phyloP scores from a whole-genome alignment of 2,797 vertebrate species.

The Peromyscus aztecus region DNA sequence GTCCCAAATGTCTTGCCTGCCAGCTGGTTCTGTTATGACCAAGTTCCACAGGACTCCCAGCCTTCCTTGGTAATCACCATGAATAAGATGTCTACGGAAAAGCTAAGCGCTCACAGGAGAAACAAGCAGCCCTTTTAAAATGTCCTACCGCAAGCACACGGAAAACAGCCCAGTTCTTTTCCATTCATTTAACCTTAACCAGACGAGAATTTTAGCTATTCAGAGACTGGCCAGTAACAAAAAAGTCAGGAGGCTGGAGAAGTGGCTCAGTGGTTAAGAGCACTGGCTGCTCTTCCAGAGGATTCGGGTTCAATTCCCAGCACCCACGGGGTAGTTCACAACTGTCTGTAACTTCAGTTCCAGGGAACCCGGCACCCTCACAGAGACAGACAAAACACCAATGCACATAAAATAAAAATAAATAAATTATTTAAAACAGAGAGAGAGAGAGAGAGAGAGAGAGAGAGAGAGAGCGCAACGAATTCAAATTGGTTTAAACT shows the following conservation, averaged over 20 bases:
- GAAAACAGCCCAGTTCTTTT: constrained; percentile 64
- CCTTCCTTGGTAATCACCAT: constrained; percentile 35
- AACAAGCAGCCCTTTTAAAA: constrained; percentile 58
- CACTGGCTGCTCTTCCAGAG: not conserved
- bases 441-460: not conserved
- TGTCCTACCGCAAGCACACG: constrained; percentile 13
- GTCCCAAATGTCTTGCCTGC: not conserved
- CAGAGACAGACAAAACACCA: not conserved
- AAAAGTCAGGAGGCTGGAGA: not conserved
- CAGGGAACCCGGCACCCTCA: not conserved
- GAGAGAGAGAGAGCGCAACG: not conserved
- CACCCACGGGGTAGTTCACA: not conserved
- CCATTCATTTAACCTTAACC: constrained; percentile 39
- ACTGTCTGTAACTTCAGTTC: not conserved
- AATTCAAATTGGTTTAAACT: constrained; percentile 54
- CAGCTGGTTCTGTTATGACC: not conserved
- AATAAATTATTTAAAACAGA: not conserved
- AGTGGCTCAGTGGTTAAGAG: not conserved
- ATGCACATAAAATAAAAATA: not conserved
- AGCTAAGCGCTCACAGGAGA: constrained; percentile 40
- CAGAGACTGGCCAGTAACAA: constrained; percentile 56
- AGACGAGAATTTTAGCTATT: constrained; percentile 53
- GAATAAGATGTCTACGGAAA: constrained; percentile 42
- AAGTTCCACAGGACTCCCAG: constrained; percentile 25
- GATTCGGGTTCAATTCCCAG: not conserved